Evolutionary conservation across 2,888 invertebrate genomes (phyloP), one percentile per base, ranked within the genome.

Genomic region (Dynastes grantii): DNA sequence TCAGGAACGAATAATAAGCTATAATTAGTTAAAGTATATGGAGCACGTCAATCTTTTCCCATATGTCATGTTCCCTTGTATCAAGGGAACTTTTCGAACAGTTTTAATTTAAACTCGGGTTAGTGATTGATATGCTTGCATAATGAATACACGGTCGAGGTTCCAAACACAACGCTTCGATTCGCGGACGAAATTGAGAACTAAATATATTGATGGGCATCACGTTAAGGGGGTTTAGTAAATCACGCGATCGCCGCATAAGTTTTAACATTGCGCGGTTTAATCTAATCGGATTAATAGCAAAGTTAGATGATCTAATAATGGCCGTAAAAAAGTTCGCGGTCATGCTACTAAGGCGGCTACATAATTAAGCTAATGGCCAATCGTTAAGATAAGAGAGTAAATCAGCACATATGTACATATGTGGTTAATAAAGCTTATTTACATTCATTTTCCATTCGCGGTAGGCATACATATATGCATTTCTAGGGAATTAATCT

Each of bases 101-200:
- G 27, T 67, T 51, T 16, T 16, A 63, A 77, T 70, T 71, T 37
- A 77, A 58, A 68, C 22, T 77, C 29, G 29, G 45, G 65, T 65
- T 53, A 16, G 77, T 82, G 82, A 82, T 82, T 82, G 82, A 82
- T 82, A 78, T 71, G 73, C 70, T 79, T 79, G 78, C 78, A 81
- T 81, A 81, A 80, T 80, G 78, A 71, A 82, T 81, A 77, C 45
- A 55, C 65, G 67, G 61, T 45, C 29, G 65, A 16, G 1, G 55
- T 58, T 22, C 55, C 6, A 22, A 22, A 64, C 61, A 49, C 37
- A 68, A 51, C 51, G 58, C 45, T 73, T 63, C 76, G 76, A 68
- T 79, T 63, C 37, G 63, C 29, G 32, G 63, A 58, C 22, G 67
- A 76, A 79, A 79, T 70, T 61, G 78, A 78, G 76, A 76, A 76